These are phyloP conservation scores for Hoplostethus mediterraneus DNA, from an alignment of 2,797 vertebrate species.

Conservation along the genomic window DNA sequence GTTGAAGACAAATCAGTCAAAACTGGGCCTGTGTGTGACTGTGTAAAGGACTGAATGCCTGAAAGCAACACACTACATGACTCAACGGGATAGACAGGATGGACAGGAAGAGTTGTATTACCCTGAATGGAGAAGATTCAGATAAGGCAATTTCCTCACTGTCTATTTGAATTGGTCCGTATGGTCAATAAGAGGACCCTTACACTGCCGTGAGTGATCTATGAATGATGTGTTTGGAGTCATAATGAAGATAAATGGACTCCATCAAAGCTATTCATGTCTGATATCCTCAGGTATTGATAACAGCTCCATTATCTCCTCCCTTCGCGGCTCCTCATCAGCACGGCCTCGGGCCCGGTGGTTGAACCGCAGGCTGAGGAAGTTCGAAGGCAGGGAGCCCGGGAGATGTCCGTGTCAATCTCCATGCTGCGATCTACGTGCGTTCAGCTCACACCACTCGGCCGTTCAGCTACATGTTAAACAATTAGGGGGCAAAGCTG, in stretches of 20 bases:
- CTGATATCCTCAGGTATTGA: constrained; percentile 67
- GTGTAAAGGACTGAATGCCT: neutral
- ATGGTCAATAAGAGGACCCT: constrained; percentile 44
- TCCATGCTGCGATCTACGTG: constrained; percentile 38
- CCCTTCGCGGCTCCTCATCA: constrained; percentile 24
- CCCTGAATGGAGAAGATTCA: constrained; percentile 25
- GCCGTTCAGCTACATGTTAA: constrained; percentile 59
- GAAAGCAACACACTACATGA: constrained; percentile 10
- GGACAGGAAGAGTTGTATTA: constrained; percentile 39
- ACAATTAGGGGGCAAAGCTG: constrained; percentile 67
- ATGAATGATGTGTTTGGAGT: constrained; percentile 55
- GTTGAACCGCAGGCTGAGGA: constrained; percentile 41
- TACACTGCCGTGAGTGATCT: constrained; percentile 19
- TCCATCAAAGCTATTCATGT: constrained; percentile 54
- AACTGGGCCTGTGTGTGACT: constrained; percentile 25
- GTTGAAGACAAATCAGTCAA: constrained; percentile 22
- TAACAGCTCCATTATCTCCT: constrained; percentile 66
- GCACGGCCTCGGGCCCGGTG: constrained; percentile 25
- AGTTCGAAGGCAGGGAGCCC: constrained; percentile 28
- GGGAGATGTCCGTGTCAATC: constrained; percentile 49
- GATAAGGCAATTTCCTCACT: constrained; percentile 29
- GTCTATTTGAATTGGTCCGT: constrained; percentile 50
- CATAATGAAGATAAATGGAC: constrained; percentile 68
- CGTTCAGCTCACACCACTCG: constrained; percentile 43
- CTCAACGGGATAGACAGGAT: constrained; percentile 18